These are phyloP conservation scores for Pagrus major DNA, from an alignment of 2,113 vertebrate genomes.

Conservation along the genomic window DNA sequence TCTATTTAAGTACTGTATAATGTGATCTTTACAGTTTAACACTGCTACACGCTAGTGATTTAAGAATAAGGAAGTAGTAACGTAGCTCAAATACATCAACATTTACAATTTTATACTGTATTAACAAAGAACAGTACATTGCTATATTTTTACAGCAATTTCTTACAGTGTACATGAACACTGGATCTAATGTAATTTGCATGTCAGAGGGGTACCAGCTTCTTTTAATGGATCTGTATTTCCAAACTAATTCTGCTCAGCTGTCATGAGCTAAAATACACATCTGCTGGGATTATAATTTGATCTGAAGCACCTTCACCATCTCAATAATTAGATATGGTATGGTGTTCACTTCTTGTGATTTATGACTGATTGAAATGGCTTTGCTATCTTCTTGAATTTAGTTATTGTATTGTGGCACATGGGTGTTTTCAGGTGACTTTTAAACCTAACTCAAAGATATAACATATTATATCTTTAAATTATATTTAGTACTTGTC, in stretches of 20 bases:
- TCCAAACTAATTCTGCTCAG: not conserved
- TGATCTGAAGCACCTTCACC: not conserved
- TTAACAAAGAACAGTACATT: no score
- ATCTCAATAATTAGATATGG: not conserved
- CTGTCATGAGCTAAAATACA: not conserved
- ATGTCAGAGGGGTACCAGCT: not conserved
- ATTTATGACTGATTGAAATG: not conserved
- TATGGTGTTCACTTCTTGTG: not conserved
- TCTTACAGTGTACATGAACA: not conserved
- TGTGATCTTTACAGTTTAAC: no score
- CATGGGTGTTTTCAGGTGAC: not conserved
- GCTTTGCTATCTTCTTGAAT: slow-evolving; percentile 2
- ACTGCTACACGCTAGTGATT: no score
- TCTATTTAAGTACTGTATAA: no score
- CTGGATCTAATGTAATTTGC: not conserved
- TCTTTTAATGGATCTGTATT: not conserved
- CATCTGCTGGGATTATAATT: not conserved
- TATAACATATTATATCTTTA: no score
- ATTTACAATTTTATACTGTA: no score
- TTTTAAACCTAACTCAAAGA: not conserved
- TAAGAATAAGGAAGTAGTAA: no score
- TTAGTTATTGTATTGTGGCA: not conserved
- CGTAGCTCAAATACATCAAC: no score
- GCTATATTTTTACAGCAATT: no score
- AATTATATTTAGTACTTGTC: no score